Percentiles rank a stretch among this genome's conserved stretches.
Evolutionary conservation across 2,113 vertebrate genomes (phyloP).

Genomic region (Excalfactoria chinensis): DNA sequence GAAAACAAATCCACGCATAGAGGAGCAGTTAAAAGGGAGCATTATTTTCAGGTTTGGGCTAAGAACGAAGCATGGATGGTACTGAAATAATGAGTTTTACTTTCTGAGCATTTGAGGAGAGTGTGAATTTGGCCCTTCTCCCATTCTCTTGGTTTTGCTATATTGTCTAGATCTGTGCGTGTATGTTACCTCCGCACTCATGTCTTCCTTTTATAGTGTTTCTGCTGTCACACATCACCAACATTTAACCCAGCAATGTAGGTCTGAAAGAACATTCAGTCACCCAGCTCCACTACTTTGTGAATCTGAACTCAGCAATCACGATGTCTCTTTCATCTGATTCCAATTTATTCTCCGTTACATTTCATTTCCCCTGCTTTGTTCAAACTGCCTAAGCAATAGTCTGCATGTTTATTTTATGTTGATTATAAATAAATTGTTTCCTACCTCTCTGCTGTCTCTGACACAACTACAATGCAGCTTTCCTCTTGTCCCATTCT

Average conservation of each 20-base stretch:
- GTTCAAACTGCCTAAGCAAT: background rate
- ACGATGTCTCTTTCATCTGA: background rate
- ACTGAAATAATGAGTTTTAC: background rate
- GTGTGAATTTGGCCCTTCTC: background rate
- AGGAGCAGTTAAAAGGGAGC: background rate
- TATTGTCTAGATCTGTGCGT: background rate
- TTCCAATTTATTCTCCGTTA: background rate
- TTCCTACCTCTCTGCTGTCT: background rate
- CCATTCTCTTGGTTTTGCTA: conserved; percentile 5
- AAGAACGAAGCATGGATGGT: background rate
- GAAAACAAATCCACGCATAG: background rate
- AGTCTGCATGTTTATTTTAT: background rate
- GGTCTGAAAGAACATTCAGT: background rate
- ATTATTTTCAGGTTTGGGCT: background rate
- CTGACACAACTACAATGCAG: background rate
- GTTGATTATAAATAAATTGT: background rate
- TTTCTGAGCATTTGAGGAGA: background rate
- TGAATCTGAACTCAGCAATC: background rate
- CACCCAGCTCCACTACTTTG: background rate
- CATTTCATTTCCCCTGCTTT: background rate
- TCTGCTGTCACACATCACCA: background rate
- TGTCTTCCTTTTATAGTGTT: background rate
- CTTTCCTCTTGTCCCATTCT: background rate
- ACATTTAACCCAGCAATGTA: background rate
- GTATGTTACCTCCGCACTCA: background rate